Evolutionary conservation across 2,113 vertebrate genomes (phyloP).

Genomic region (Podilymbus podiceps): DNA sequence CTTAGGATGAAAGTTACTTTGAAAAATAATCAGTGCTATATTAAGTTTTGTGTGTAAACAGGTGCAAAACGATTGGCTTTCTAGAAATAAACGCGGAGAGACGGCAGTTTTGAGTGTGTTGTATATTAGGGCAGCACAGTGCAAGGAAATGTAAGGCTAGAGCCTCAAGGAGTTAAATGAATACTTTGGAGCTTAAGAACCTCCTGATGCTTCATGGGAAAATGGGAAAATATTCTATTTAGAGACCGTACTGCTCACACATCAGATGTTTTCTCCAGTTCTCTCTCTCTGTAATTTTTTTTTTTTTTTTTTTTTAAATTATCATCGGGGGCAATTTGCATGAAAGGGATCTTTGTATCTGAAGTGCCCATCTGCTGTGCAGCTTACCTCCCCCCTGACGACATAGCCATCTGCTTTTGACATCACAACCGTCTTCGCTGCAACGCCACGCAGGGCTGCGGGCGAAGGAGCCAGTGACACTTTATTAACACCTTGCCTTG

Average conservation of each 20-base stretch:
- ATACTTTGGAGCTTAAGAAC: neutral
- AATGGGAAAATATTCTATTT: constrained; percentile 50
- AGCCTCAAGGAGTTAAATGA: constrained; percentile 33
- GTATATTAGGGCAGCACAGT: neutral
- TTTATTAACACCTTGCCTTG: neutral
- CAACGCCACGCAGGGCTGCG: neutral
- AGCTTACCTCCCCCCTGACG: constrained; percentile 18
- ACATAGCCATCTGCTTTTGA: constrained; percentile 54
- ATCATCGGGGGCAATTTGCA: constrained; percentile 48
- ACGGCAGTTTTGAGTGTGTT: neutral
- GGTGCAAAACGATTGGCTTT: neutral
- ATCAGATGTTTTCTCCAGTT: constrained; percentile 63
- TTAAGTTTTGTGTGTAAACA: neutral
- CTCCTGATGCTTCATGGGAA: constrained; percentile 29
- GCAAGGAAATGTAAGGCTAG: neutral
- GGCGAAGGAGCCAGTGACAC: neutral
- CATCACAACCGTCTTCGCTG: neutral
- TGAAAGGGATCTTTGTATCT: constrained; percentile 53
- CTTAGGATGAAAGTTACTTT: neutral
- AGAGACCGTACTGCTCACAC: constrained; percentile 36
- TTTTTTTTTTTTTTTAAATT: neutral
- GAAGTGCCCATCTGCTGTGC: constrained; percentile 57
- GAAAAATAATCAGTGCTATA: neutral
- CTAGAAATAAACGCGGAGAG: neutral
- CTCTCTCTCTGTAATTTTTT: neutral